These are phyloP conservation scores for Toxonevra muliebris DNA, from an alignment of 2,888 invertebrate genomes.

Conservation along the genomic window DNA sequence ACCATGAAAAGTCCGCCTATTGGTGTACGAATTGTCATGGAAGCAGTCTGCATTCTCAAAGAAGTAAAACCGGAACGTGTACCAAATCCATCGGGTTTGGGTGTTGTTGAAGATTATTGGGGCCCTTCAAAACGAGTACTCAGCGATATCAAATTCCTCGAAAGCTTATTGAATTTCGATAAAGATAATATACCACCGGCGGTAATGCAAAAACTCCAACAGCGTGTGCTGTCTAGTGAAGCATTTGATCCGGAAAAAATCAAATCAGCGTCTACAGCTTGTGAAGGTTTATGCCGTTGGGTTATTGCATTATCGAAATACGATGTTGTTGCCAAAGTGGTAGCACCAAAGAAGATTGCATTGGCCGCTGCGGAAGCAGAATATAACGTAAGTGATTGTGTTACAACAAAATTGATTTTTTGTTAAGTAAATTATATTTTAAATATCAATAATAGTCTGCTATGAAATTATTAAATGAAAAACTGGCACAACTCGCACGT, in stretches of 20 bases:
- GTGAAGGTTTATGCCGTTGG: constrained; percentile 94
- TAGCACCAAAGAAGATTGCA: constrained; percentile 94
- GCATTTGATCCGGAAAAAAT: constrained; percentile 94
- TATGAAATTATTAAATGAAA: constrained; percentile 72
- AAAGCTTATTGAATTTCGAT: constrained; percentile 85
- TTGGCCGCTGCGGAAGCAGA: constrained; percentile 86
- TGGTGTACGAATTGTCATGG: constrained; percentile 91
- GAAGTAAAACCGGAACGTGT: constrained; percentile 89
- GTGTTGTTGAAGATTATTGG: constrained; percentile 93
- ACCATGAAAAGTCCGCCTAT: constrained; percentile 97
- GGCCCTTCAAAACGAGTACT: constrained; percentile 87
- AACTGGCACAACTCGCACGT: constrained; percentile 69
- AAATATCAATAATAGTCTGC: constrained; percentile 58
- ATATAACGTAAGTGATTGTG: constrained; percentile 67
- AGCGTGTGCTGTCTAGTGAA: constrained; percentile 82
- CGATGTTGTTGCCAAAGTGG: constrained; percentile 89
- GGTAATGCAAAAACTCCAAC: constrained; percentile 84
- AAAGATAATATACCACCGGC: constrained; percentile 88
- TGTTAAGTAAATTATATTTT: not conserved
- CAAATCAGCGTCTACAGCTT: constrained; percentile 85
- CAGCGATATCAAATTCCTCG: constrained; percentile 91
- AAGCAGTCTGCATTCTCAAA: constrained; percentile 93
- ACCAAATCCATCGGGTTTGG: constrained; percentile 83
- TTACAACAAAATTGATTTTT: not conserved
- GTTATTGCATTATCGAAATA: constrained; percentile 95